Conservation (phyloP, 2,113 vertebrate genomes). For the Holacanthus passer region DNA sequence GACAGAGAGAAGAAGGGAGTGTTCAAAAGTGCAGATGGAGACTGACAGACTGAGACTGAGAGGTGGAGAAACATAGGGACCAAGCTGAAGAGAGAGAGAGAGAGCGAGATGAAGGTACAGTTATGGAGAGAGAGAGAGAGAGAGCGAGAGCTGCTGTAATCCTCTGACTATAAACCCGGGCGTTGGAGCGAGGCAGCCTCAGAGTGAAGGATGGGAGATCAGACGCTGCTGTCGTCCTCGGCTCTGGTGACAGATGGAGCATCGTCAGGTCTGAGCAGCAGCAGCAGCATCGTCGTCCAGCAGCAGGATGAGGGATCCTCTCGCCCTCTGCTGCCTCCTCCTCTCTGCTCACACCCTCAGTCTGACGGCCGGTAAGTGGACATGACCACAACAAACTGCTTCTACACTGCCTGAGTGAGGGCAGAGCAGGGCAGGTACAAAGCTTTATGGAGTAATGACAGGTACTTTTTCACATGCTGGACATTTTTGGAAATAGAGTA, state of each 20-base stretch:
- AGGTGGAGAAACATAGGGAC: no score
- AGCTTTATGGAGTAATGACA: background rate
- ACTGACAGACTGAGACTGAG: no score
- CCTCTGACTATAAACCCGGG: conserved; percentile 40
- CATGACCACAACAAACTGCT: background rate
- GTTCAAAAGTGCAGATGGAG: no score
- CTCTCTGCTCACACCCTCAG: conserved; percentile 58
- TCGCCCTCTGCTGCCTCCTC: conserved; percentile 70
- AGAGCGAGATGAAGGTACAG: no score
- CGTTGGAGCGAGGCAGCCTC: conserved; percentile 22
- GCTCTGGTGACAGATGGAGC: conserved; percentile 67
- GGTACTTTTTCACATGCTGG: no score
- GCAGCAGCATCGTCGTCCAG: no score
- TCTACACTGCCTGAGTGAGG: background rate
- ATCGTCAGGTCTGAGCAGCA: conserved; percentile 51
- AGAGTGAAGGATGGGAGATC: conserved; percentile 50
- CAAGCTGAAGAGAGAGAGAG: background rate
- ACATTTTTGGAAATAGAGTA: no score
- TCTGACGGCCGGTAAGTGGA: conserved; percentile 73
- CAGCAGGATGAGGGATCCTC: conserved; percentile 74
- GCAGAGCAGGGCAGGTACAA: background rate
- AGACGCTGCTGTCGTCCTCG: conserved; percentile 28
- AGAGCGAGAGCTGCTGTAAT: conserved; percentile 46
- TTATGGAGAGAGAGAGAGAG: conserved; percentile 14
- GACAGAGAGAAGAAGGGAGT: no score